Percentiles rank a stretch among this genome's conserved stretches.
phyloP scores from a whole-genome alignment of 2,797 vertebrate genomes.

The Sebastes matsubarae region DNA sequence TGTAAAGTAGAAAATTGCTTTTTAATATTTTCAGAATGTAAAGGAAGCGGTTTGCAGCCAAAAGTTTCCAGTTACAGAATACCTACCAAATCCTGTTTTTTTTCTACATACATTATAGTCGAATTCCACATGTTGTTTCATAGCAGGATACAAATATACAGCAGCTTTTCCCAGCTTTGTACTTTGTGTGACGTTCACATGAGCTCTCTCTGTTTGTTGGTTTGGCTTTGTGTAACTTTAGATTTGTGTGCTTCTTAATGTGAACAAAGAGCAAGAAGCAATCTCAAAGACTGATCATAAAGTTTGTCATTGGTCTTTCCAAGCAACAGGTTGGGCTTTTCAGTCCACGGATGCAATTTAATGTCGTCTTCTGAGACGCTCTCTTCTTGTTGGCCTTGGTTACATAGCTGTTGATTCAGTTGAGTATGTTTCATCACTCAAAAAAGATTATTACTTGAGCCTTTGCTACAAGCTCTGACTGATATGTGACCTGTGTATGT shows the following conservation, averaged over 20 bases:
- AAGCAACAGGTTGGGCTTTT: not conserved
- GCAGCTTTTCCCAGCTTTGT: not conserved
- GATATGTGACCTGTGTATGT: not conserved
- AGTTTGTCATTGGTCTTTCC: not conserved
- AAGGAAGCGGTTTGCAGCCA: not conserved
- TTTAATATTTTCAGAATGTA: not conserved
- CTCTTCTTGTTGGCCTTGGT: not conserved
- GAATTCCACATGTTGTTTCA: not conserved
- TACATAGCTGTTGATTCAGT: not conserved
- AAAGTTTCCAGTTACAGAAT: not conserved
- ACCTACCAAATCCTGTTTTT: not conserved
- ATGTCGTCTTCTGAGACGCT: fast-evolving
- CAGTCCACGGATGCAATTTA: not conserved
- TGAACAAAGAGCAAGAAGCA: not conserved
- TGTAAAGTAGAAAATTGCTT: not conserved
- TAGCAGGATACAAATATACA: not conserved
- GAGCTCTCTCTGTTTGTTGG: not conserved
- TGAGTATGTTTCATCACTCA: not conserved
- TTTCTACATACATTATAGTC: not conserved
- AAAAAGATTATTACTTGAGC: not conserved
- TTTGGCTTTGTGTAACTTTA: not conserved
- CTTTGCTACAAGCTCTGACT: not conserved
- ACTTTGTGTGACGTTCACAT: not conserved
- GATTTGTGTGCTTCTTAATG: not conserved
- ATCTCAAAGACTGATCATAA: no score